A percentile compares a stretch with the other conserved stretches of the same genome.
Evolutionary conservation across 2,113 vertebrate species (phyloP).

Genomic region (Nymphicus hollandicus): DNA sequence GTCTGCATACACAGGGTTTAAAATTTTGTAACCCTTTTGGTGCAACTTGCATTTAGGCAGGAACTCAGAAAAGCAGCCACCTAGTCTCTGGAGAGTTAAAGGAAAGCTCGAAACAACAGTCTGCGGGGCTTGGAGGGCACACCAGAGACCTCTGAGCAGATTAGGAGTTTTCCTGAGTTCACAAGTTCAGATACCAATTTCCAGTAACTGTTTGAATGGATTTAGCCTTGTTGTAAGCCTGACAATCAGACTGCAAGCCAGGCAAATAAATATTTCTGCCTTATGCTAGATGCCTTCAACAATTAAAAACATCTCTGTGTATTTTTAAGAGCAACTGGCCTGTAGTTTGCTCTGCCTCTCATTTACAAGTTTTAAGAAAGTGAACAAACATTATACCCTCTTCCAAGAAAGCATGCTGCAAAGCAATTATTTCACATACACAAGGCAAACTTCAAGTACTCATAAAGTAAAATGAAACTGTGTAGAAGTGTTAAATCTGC

Average conservation of each 20-base stretch:
- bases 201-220: conserved; percentile 41
- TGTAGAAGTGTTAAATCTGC: conserved; percentile 41
- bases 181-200: conserved; percentile 60
- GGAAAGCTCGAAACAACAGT: background rate
- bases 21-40: conserved; percentile 76
- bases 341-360: background rate
- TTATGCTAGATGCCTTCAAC: background rate
- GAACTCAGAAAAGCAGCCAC: background rate
- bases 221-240: background rate
- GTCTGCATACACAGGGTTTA: conserved; percentile 75
- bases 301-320: conserved; percentile 4
- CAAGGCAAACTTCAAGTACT: conserved; percentile 16
- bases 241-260: background rate
- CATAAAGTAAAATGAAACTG: background rate
- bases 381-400: background rate
- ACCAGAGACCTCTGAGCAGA: background rate
- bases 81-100: conserved; percentile 26
- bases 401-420: background rate
- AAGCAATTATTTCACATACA: background rate
- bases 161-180: conserved; percentile 58
- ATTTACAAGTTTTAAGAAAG: background rate
- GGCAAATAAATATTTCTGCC: conserved; percentile 26
- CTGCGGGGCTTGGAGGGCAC: background rate
- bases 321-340: background rate
- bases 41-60: conserved; percentile 26